Conservation (phyloP, 2,888 invertebrate species). For the Hipparchia sbordonii region DNA sequence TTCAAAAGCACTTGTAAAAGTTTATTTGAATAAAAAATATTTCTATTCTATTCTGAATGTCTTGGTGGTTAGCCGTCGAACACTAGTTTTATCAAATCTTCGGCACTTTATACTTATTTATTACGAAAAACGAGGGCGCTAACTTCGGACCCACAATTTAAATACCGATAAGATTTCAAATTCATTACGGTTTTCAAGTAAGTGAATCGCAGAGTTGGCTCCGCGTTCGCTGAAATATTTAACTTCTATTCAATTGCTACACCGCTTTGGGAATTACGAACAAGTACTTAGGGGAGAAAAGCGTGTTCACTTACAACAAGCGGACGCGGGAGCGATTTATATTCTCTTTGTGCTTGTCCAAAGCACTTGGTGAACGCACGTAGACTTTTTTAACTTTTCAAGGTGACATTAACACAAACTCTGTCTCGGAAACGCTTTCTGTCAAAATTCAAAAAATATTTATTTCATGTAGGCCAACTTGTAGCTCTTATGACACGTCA, state of each 20-base stretch:
- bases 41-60: too few relatives aligned
- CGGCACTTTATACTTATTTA: neutral
- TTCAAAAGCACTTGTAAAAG: too few relatives aligned
- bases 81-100: too few relatives aligned
- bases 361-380: too few relatives aligned
- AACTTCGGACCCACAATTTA: neutral
- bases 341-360: neutral
- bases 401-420: too few relatives aligned
- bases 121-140: neutral
- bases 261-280: neutral
- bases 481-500: too few relatives aligned
- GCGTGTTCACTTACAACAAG: neutral
- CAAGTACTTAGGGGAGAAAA: neutral
- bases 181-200: neutral
- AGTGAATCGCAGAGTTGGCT: neutral
- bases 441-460: too few relatives aligned
- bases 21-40: too few relatives aligned
- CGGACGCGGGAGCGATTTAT: neutral
- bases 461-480: too few relatives aligned
- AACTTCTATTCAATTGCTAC: slow-evolving; percentile 9
- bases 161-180: slow-evolving; percentile 4
- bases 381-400: too few relatives aligned
- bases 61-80: too few relatives aligned
- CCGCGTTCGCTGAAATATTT: neutral
- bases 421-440: too few relatives aligned